Conservation (phyloP, 2,888 invertebrate species). For the Chalcosyrphus nemorum region DNA sequence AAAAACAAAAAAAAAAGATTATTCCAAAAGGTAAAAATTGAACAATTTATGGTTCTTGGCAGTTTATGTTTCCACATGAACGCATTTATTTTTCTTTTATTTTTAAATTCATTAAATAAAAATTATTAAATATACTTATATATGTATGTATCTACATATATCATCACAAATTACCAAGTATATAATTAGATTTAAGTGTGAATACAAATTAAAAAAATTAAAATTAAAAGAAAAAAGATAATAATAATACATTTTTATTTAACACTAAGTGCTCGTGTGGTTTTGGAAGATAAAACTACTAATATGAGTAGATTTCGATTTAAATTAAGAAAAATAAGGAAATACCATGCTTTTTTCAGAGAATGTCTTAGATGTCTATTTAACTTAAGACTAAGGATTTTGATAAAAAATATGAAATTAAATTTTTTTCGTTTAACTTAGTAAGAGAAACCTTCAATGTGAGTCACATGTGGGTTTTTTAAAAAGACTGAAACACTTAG, state of each 20-base stretch:
- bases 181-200: constrained; percentile 51
- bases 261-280: constrained; percentile 21
- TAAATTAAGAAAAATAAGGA: background rate
- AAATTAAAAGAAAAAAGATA: background rate
- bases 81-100: constrained; percentile 44
- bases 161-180: constrained; percentile 63
- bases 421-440: constrained; percentile 45
- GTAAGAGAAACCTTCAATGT: constrained; percentile 69
- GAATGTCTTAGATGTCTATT: constrained; percentile 74
- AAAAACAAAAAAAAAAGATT: constrained; percentile 21
- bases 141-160: constrained; percentile 39
- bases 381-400: constrained; percentile 76
- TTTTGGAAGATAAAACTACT: constrained; percentile 21
- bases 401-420: constrained; percentile 36
- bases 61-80: constrained; percentile 73
- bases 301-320: constrained; percentile 28
- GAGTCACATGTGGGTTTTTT: constrained; percentile 76
- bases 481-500: constrained; percentile 72
- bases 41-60: constrained; percentile 73
- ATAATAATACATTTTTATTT: constrained; percentile 39
- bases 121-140: constrained; percentile 49
- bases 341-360: constrained; percentile 73
- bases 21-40: constrained; percentile 45
- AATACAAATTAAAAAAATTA: constrained; percentile 24
- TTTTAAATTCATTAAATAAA: constrained; percentile 45